phyloP scores from a whole-genome alignment of 1,140 invertebrate genomes.

The Vanessa tameamea region DNA sequence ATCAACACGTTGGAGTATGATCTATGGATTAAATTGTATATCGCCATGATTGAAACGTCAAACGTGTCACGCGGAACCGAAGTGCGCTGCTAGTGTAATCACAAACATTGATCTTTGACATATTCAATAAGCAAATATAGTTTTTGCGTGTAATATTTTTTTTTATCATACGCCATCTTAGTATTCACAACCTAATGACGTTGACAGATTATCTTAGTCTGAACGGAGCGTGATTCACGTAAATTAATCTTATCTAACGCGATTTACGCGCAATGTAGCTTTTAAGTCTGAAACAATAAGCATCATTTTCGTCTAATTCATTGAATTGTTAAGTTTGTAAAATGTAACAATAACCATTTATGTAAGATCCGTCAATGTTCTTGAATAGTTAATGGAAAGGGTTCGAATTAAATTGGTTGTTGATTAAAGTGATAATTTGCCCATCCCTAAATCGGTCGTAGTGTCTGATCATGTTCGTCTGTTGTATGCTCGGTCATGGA shows the following conservation, averaged over 20 bases:
- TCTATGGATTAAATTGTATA: slow-evolving; percentile 4
- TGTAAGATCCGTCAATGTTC: slow-evolving; percentile 14
- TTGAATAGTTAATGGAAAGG: neutral
- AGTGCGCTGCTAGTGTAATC: neutral
- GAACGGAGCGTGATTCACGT: slow-evolving; percentile 43
- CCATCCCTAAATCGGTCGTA: slow-evolving; percentile 50
- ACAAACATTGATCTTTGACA: slow-evolving; percentile 25
- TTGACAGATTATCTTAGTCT: slow-evolving; percentile 48
- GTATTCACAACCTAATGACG: slow-evolving; percentile 42
- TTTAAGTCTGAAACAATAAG: neutral
- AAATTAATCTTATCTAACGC: slow-evolving; percentile 7
- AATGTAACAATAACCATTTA: neutral
- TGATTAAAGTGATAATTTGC: slow-evolving; percentile 46
- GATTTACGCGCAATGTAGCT: neutral
- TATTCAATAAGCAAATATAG: slow-evolving; percentile 41
- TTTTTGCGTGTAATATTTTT: slow-evolving; percentile 36
- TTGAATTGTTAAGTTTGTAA: slow-evolving; percentile 8
- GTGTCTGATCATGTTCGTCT: slow-evolving; percentile 54
- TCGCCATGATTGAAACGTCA: slow-evolving; percentile 2
- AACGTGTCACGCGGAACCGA: slow-evolving; percentile 18
- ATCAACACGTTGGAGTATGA: neutral
- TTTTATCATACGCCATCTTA: slow-evolving; percentile 41
- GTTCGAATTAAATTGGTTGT: slow-evolving; percentile 34
- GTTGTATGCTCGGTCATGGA: slow-evolving; percentile 52
- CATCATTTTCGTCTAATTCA: neutral